phyloP scores from a whole-genome alignment of 2,888 invertebrate species.

The Lasiommata megera region DNA sequence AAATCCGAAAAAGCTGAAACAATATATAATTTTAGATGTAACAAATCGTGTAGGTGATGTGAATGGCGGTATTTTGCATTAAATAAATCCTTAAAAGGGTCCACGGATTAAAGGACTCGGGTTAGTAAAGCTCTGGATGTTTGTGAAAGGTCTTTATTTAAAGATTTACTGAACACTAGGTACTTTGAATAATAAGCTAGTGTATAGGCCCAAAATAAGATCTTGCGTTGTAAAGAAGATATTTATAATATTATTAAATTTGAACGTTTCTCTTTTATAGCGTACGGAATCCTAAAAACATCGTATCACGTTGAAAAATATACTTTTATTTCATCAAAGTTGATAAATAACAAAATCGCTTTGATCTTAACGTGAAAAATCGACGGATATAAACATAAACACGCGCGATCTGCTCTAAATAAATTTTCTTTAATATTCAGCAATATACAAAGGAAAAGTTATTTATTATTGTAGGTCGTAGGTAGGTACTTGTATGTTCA shows the following conservation, averaged over 20 bases:
- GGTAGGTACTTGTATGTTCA: too few relatives aligned
- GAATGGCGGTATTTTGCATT: not conserved
- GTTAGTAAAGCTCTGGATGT: not conserved
- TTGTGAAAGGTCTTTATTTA: not conserved
- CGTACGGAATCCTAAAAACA: too few relatives aligned
- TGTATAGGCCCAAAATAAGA: too few relatives aligned
- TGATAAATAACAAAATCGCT: constrained; percentile 2
- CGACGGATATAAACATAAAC: constrained; percentile 1
- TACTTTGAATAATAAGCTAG: too few relatives aligned
- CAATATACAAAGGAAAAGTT: constrained; percentile 2
- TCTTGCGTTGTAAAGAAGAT: too few relatives aligned
- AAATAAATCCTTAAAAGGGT: constrained; percentile 3
- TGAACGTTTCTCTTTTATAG: too few relatives aligned
- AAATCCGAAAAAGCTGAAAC: not conserved
- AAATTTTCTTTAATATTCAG: not conserved
- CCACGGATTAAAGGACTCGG: not conserved
- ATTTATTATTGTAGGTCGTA: not conserved
- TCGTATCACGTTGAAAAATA: not conserved
- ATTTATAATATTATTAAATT: too few relatives aligned
- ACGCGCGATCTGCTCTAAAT: not conserved
- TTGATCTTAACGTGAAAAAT: not conserved
- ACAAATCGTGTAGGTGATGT: not conserved
- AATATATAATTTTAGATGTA: not conserved
- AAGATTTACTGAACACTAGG: not conserved
- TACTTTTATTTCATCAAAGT: not conserved